A percentile compares a stretch with the other conserved stretches of the same genome.
Evolutionary conservation across 1,140 invertebrate species (phyloP).

Genomic region (Camponotus floridanus): DNA sequence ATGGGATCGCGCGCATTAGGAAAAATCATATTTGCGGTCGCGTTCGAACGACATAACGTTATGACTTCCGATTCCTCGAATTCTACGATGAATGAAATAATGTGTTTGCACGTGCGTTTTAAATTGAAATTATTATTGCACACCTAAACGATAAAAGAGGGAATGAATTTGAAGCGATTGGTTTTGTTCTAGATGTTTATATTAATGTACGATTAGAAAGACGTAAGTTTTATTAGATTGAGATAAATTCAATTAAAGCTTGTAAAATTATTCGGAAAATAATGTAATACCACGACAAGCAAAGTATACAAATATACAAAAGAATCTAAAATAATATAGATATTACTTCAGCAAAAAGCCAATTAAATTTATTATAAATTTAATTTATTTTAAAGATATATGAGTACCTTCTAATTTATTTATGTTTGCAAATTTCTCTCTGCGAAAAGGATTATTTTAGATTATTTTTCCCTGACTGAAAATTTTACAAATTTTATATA

Average conservation of each 20-base stretch:
- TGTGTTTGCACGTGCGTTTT: neutral
- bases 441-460: neutral
- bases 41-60: neutral
- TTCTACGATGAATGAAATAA: neutral
- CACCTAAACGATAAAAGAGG: neutral
- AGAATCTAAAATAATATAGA: neutral
- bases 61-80: neutral
- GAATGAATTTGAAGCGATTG: neutral
- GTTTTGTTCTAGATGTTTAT: neutral
- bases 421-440: neutral
- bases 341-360: neutral
- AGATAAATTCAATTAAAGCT: neutral
- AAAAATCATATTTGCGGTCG: neutral
- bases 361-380: neutral
- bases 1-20: neutral
- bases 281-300: neutral
- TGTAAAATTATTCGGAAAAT: neutral
- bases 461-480: no score
- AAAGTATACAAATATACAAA: neutral
- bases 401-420: neutral
- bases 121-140: neutral
- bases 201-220: neutral
- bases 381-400: neutral
- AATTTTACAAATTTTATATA: no score
- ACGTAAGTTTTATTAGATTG: neutral